Evolutionary conservation across 2,888 invertebrate genomes (phyloP), one percentile per base, ranked within the genome.

Genomic region (Thecophora atra): DNA sequence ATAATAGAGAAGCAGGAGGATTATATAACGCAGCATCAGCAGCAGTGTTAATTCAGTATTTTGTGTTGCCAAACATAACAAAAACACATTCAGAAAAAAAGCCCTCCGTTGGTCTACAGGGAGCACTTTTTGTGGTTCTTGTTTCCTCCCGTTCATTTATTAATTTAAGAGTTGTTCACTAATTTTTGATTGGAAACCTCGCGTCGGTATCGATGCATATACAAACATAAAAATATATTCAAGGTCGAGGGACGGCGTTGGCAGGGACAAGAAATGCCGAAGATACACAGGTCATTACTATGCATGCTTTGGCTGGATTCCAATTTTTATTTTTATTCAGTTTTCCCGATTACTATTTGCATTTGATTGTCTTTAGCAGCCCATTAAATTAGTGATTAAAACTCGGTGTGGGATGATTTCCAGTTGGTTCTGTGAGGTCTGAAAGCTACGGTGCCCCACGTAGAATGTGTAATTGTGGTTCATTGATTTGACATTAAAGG

Each of bases 141-240:
- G 24, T 58, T 58, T 24, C 24, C 24, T 58, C 58, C 4, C 24
- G 11, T 58, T 81, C 83, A 81, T 81, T 81, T 81, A 81, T 82
- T 81, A 82, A 80, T 79, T 81, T 81, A 80, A 82, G 81, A 81
- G 82, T 79, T 78, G 78, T 82, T 82, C 81, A 81, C 82, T 81
- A 82, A 81, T 82, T 82, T 81, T 82, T 82, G 81, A 81, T 81
- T 82, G 81, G 83, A 62, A 60, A 42, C 70, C 70, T 19, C 68
- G 68, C 7, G 11, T 1, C 37, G 1, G n/a, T n/a, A n/a, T n/a
- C n/a, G n/a, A n/a, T n/a, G n/a, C n/a, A n/a, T n/a, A n/a, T n/a
- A n/a, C n/a, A n/a, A n/a, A n/a, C n/a, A n/a, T n/a, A n/a, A n/a
- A n/a, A n/a, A n/a, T n/a, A n/a, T n/a, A n/a, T n/a, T n/a, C n/a